Conservation (phyloP, 2,797 vertebrate species). For the Argyrosomus regius region DNA sequence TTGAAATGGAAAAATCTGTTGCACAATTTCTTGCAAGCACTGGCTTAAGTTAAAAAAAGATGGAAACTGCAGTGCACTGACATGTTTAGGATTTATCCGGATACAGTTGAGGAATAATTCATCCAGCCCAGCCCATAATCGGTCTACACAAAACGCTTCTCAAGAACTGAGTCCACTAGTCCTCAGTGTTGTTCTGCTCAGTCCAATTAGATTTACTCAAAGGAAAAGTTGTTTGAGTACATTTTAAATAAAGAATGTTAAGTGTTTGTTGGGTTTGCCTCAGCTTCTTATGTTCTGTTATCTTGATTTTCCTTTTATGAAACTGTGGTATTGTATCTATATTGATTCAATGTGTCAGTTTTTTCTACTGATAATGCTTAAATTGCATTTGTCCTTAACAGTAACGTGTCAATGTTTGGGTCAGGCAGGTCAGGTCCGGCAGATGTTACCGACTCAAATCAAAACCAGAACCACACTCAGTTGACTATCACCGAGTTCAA, state of each 20-base stretch:
- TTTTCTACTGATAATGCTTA: background rate
- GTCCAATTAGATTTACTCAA: slow-evolving; percentile 10
- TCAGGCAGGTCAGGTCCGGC: background rate
- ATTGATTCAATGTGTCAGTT: slow-evolving; percentile 6
- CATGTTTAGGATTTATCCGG: slow-evolving; percentile 19
- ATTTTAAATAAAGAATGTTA: slow-evolving; percentile 24
- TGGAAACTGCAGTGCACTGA: background rate
- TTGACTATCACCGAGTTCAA: slow-evolving; percentile 57
- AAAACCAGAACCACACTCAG: slow-evolving; percentile 14
- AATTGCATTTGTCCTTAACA: slow-evolving; percentile 3
- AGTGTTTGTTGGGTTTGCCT: slow-evolving; percentile 23
- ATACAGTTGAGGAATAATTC: slow-evolving; percentile 44
- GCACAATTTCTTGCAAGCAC: background rate
- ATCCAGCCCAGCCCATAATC: slow-evolving; percentile 18
- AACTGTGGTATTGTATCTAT: slow-evolving; percentile 16
- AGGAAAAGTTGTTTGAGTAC: slow-evolving; percentile 8
- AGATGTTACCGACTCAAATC: slow-evolving; percentile 4
- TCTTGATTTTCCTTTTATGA: background rate
- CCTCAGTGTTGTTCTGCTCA: slow-evolving; percentile 23
- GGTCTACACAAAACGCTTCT: background rate
- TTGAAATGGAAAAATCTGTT: background rate
- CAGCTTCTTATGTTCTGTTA: background rate
- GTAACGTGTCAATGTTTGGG: slow-evolving; percentile 1
- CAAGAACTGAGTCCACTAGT: slow-evolving; percentile 2
- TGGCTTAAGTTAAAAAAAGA: background rate